Evolutionary conservation across 1,140 invertebrate genomes (phyloP), one percentile per base, ranked within the genome.

Genomic region (Lepidotrigona ventralis): DNA sequence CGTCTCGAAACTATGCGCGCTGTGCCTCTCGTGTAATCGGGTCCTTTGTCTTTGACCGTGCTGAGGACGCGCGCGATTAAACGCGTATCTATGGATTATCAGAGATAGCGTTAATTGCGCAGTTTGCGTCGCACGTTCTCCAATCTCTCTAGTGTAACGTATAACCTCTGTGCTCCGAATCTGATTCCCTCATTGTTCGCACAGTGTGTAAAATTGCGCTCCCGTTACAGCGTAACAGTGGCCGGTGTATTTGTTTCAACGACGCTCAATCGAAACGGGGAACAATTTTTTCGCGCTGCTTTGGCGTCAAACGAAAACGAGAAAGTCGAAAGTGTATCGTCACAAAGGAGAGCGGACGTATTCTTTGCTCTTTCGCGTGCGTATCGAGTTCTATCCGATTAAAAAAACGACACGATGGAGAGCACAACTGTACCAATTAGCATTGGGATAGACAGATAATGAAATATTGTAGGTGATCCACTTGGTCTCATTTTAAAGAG

Each of bases 1-100:
- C n/a, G 17, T 46, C 21, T 23, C 1, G 17, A 11, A 46, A 29
- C 14, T 66, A 29, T 75, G 51, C 78, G 21, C n/a, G 33, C 39
- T 19, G 54, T 81, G 46, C 12, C 39, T 46, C 39, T 46, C 53
- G 63, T 21, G 46, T 69, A 56, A 78, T 26, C 29, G 66, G 29
- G 17, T 72, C 68, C 81, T 82, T 82, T 82, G 81, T 54, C 81
- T 82, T 82, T 82, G 81, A 82, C 17, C 54, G 39, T 46, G 19
- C 39, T 23, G 74, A 68, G 66, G 53, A 69, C 51, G 70, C 54
- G 63, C 23, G 39, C 74, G 81, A 82, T 78, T 82, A 82, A 78
- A 33, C 53, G 60, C 66, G 21, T 78, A 60, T 69, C 73, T 78
- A 69, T 82, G 80, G 73, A 82, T 77, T 82, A 69, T 69, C 75